Base-by-base conservation (phyloP, 2,113 vertebrate species). In the Mesitornis unicolor region DNA sequence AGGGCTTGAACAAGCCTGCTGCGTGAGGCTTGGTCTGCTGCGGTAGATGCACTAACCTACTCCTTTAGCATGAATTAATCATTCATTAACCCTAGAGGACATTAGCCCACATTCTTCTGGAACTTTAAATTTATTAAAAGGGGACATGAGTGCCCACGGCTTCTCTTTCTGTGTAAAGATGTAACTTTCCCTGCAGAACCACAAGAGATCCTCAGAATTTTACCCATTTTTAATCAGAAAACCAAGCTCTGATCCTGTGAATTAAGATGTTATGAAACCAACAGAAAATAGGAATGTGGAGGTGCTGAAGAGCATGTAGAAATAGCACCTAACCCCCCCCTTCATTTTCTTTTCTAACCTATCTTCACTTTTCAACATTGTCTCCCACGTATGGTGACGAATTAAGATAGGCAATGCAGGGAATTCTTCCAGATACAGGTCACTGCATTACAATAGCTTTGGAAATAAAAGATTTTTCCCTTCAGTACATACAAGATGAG, bases 311-410 rank as follows among this genome's bases (percentile, higher is more conserved):
- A 82, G 61, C 2, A 1, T 76, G 65, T 79, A 63, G 92, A 95
- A 87, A 74, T 95, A 97, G 94, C 67, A 97, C 26, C 60, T 86
- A 92, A 96, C 77, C 68, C 78, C 95, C n/a, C n/a, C n/a, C n/a
- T n/a, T n/a, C n/a, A 82, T 95, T 96, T 95, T 89, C 90, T 96
- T 93, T 97, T 87, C 69, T 93, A 93, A 97, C 81, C 88, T 91
- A 89, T 73, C 76, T 61, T 70, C 59, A 76, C 82, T 90, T 96
- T 87, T 91, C 85, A 65, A 31, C 70, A 92, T 96, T 91, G 89
- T 95, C 93, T 95, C 84, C 95, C 93, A 94, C 79, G 6, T 94
- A 38, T 8, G 26, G 64, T 95, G 96, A 97, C 95, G 92, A 95
- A 97, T 97, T 95, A 96, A 90, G 59, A 95, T 21, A 84, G 90